Evolutionary conservation across 2,113 vertebrate genomes (phyloP), one percentile per base, ranked within the genome.

Genomic region (Osmerus mordax): DNA sequence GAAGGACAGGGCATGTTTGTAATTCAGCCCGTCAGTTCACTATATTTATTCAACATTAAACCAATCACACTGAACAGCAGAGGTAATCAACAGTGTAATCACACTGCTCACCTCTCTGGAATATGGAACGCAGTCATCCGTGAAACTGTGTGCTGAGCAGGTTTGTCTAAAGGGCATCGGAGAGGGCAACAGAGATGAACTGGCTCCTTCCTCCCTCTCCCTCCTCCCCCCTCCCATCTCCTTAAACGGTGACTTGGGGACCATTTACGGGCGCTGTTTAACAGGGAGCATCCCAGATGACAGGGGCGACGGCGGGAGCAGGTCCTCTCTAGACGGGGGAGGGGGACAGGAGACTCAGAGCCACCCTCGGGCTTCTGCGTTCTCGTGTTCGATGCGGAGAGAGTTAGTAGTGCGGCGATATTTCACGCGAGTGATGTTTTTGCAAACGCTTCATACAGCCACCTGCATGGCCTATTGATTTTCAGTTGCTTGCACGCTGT

Each of bases 41-140:
- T 71, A 68, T 91, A 85, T 92, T 91, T 89, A 88, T 83, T 78
- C 62, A 86, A 79, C 81, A 73, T 82, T 80, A 81, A 90, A 87
- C 81, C 85, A 90, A 87, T 89, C 83, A 66, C 67, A 73, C 63
- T 69, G 79, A 90, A 88, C 83, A 85, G 78, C 84, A 69, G 84
- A 86, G 86, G 87, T 85, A 91, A 92, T 91, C 89, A 87, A 83
- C 83, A 68, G 84, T 90, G 87, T 90, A 90, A 91, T 89, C 87
- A 64, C 81, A 84, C 84, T 77, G 71, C 75, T 83, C 81, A 81
- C 80, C 86, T 87, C 80, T 8, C 72, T 60, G 86, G 83, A 88
- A 89, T 87, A 89, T 86, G 83, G 87, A 86, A 82, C 87, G 79
- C 86, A 82, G 76, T 83, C 83, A 81, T 79, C 84, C 89, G 79